These are phyloP conservation scores for Fragum whitleyi DNA, from an alignment of 2,888 invertebrate genomes.

Conservation along the genomic window DNA sequence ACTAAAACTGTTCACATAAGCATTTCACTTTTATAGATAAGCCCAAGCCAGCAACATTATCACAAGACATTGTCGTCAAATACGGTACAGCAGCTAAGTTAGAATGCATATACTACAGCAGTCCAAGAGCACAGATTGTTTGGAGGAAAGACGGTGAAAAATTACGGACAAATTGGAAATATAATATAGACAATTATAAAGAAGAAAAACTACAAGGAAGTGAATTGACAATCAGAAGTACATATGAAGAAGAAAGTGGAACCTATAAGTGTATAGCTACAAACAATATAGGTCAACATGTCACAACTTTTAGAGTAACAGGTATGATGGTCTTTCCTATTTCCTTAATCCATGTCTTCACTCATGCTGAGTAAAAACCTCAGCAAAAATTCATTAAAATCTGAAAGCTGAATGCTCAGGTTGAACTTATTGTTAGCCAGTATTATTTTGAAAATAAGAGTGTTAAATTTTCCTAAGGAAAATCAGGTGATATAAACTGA, in stretches of 20 bases:
- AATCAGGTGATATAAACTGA: too few species aligned
- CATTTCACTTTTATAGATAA: slow-evolving; percentile 29
- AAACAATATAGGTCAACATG: slow-evolving; percentile 37
- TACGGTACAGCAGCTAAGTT: slow-evolving; percentile 8
- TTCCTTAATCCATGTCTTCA: too few species aligned
- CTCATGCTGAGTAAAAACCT: too few species aligned
- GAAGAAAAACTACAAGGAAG: slow-evolving; percentile 35
- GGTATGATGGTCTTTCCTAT: slow-evolving; percentile 24
- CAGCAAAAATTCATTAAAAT: too few species aligned
- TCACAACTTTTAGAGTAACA: slow-evolving; percentile 30
- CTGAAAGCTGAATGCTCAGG: too few species aligned
- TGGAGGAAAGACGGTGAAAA: slow-evolving; percentile 39
- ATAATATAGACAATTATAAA: slow-evolving; percentile 34
- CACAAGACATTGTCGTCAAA: slow-evolving; percentile 24
- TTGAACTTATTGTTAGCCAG: too few species aligned
- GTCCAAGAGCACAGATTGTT: slow-evolving; percentile 35
- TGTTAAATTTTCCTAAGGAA: too few species aligned
- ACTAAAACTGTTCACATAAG: too few species aligned
- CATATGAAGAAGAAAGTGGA: slow-evolving; percentile 42
- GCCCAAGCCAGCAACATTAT: slow-evolving; percentile 12
- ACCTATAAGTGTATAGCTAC: slow-evolving; percentile 48
- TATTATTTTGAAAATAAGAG: too few species aligned
- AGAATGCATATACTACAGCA: slow-evolving; percentile 48
- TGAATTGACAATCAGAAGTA: slow-evolving; percentile 37
- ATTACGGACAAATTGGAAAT: slow-evolving; percentile 42